Evolutionary conservation across 2,888 invertebrate genomes (phyloP).

Genomic region (Orchesella flavescens): DNA sequence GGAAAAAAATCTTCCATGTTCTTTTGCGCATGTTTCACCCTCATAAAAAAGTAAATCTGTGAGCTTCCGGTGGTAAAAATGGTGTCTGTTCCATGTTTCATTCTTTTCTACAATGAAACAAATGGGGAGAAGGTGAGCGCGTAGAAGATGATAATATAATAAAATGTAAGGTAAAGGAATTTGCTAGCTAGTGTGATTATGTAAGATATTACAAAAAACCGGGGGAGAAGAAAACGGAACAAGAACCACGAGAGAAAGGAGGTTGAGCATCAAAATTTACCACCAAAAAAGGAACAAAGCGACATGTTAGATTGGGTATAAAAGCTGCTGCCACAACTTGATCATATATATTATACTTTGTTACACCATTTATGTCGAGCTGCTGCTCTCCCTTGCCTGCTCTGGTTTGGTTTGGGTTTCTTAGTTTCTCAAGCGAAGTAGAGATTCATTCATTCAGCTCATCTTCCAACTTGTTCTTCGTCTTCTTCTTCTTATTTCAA

Average conservation of each 20-base stretch:
- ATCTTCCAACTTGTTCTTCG: background rate
- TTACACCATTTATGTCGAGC: background rate
- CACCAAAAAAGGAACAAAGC: background rate
- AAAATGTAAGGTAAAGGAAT: conserved; percentile 4
- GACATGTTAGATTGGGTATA: conserved; percentile 26
- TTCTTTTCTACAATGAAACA: background rate
- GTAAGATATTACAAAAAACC: background rate
- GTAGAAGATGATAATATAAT: background rate
- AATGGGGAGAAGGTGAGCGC: background rate
- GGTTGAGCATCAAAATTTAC: conserved; percentile 10
- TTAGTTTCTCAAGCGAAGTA: too few species aligned
- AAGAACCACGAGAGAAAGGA: background rate
- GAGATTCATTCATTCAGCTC: background rate
- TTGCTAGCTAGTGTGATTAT: background rate
- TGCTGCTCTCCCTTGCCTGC: too few species aligned
- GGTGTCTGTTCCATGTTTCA: background rate
- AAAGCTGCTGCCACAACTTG: conserved; percentile 17
- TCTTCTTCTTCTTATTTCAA: background rate
- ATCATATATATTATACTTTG: conserved; percentile 4
- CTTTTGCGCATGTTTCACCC: background rate
- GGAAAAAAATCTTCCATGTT: background rate
- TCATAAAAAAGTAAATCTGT: conserved; percentile 20
- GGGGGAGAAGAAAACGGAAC: background rate
- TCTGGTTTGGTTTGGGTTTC: too few species aligned
- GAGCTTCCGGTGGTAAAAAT: conserved; percentile 48